Conservation (phyloP, 2,797 vertebrate genomes). For the Salarias fasciatus region DNA sequence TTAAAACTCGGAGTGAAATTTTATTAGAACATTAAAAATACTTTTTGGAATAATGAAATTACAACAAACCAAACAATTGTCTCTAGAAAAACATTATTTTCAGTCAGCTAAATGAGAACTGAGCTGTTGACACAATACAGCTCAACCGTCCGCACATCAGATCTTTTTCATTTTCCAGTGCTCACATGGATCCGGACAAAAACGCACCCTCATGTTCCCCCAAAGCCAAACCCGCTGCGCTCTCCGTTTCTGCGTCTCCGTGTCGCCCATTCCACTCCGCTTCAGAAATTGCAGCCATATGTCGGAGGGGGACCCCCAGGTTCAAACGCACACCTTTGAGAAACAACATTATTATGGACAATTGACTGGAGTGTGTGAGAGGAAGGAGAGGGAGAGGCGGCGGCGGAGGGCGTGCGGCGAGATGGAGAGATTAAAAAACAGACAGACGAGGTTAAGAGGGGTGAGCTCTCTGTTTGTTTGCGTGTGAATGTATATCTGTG, state of each 20-base stretch:
- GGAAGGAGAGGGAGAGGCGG: slow-evolving; percentile 16
- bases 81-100: slow-evolving; percentile 36
- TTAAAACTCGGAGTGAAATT: too few relatives aligned
- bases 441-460: slow-evolving; percentile 64
- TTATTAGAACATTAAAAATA: too few relatives aligned
- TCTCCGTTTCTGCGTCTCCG: slow-evolving; percentile 15
- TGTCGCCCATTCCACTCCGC: slow-evolving; percentile 16
- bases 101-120: slow-evolving; percentile 50
- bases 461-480: slow-evolving; percentile 45
- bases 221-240: slow-evolving; percentile 29
- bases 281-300: slow-evolving; percentile 73
- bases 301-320: slow-evolving; percentile 47
- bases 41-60: too few relatives aligned
- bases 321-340: slow-evolving; percentile 69
- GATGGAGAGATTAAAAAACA: slow-evolving; percentile 53
- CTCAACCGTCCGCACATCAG: slow-evolving; percentile 58
- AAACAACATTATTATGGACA: slow-evolving; percentile 64
- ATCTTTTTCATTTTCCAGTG: slow-evolving; percentile 47
- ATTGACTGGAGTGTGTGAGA: slow-evolving; percentile 50
- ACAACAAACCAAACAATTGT: neutral
- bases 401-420: slow-evolving; percentile 14
- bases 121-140: slow-evolving; percentile 59
- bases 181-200: slow-evolving; percentile 53
- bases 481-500: slow-evolving; percentile 14
- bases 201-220: slow-evolving; percentile 60